phyloP scores from a whole-genome alignment of 2,888 invertebrate species.

The Crossocerus cetratus region DNA sequence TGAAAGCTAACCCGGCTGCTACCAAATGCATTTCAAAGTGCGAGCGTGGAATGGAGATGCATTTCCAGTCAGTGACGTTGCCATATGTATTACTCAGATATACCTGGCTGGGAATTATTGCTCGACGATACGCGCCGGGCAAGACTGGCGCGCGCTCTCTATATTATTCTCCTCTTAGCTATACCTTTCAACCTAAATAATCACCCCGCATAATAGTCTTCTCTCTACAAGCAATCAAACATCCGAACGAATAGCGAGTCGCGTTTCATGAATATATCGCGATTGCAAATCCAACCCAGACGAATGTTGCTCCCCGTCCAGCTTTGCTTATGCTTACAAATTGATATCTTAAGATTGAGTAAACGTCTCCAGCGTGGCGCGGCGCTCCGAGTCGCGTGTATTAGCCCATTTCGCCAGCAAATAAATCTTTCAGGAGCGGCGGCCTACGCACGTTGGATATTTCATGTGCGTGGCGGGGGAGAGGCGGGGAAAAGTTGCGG shows the following conservation, averaged over 20 bases:
- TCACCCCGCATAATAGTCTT: slow-evolving; percentile 25
- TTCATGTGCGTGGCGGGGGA: slow-evolving; percentile 19
- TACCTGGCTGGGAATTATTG: slow-evolving; percentile 58
- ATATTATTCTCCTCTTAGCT: slow-evolving; percentile 56
- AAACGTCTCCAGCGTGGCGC: slow-evolving; percentile 23
- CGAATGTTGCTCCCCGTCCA: neutral
- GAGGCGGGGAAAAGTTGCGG: slow-evolving; percentile 1
- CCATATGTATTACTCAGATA: slow-evolving; percentile 49
- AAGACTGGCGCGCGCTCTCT: slow-evolving; percentile 54
- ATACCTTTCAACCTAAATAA: slow-evolving; percentile 59
- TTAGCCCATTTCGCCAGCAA: slow-evolving; percentile 28
- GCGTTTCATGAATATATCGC: no score
- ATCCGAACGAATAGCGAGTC: no score
- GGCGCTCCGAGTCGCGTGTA: slow-evolving; percentile 15
- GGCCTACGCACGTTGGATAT: slow-evolving; percentile 20
- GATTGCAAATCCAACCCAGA: neutral
- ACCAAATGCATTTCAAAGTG: slow-evolving; percentile 17
- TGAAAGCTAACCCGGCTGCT: neutral
- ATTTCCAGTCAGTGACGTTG: slow-evolving; percentile 8
- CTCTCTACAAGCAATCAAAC: no score
- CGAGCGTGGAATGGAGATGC: slow-evolving; percentile 6
- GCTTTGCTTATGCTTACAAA: slow-evolving; percentile 7
- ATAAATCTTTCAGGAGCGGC: slow-evolving; percentile 58
- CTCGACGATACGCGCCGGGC: slow-evolving; percentile 48
- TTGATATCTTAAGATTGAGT: slow-evolving; percentile 46